Base-by-base conservation (phyloP, 2,888 invertebrate species). In the Stenolophus ochropezus region DNA sequence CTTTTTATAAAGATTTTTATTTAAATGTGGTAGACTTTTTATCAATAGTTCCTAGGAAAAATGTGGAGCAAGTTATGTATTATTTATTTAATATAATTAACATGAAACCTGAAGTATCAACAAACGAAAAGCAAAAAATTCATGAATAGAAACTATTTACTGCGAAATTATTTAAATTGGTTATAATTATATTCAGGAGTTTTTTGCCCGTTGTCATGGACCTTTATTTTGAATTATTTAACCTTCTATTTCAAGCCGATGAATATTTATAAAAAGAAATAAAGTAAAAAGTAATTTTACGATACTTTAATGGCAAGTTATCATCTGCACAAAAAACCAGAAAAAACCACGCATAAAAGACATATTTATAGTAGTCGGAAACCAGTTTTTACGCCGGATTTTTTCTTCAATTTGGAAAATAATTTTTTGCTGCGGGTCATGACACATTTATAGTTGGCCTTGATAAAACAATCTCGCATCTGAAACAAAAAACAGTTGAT, bases 351-450 rank as follows among this genome's bases (percentile, higher is more conserved):
- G 11, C 21, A 20, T 20, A 56, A 56, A 56, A 56, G 56, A 56
- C 23, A 61, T 61, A 61, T 61, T 61, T 61, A 61, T 61, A 61
- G 61, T 25, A 25, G 11, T 61, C 61, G 61, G 61, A 61, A 61
- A 23, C 61, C 25, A 25, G 23, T 61, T 25, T 61, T 61, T 25
- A 25, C 23, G 5, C 1, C 4, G 4, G 16, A 6, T 33, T 69
- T 69, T 69, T 69, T 69, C 65, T 18, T 69, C 8, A 42, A 42
- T 42, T 27, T 61, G 25, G 61, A 69, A 69, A 69, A 69, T 73
- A 49, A 49, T 73, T 73, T 73, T 73, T 73, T 73, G 21, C 73
- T 73, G 11, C 73, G 11, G 73, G 73, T 73, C 73, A 73, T 73
- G 73, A 73, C 73, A 73, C 49, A 49, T 49, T 73, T 73, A 73